Percentiles rank a stretch among this genome's conserved stretches.
Conservation (phyloP, 2,113 vertebrate species). For the Notarius lentiginosus region DNA sequence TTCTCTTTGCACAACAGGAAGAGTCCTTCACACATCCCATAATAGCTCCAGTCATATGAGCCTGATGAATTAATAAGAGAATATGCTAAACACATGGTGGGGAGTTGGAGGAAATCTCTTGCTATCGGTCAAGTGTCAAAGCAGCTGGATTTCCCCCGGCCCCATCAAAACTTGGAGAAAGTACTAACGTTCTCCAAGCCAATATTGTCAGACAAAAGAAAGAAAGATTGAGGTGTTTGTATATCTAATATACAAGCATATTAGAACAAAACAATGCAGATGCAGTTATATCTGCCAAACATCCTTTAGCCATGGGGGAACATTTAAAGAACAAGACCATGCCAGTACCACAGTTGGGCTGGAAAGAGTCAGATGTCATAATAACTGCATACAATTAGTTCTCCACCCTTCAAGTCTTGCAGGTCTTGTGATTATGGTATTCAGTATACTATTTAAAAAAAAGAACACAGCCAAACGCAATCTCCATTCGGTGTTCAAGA, state of each 20-base stretch:
- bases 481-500: not conserved
- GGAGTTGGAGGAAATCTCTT: slow-evolving; percentile 8
- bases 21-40: slow-evolving; percentile 18
- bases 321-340: not conserved
- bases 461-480: not conserved
- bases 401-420: not conserved
- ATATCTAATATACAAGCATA: not conserved
- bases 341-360: not conserved
- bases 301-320: slow-evolving; percentile 20
- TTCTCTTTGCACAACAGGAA: not conserved
- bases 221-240: not conserved
- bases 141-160: slow-evolving; percentile 16
- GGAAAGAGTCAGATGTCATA: slow-evolving; percentile 1
- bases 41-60: slow-evolving; percentile 12
- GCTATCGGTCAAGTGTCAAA: slow-evolving; percentile 37
- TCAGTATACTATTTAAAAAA: not conserved
- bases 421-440: not conserved
- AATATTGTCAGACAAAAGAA: not conserved
- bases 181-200: not conserved
- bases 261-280: not conserved
- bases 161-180: not conserved
- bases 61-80: slow-evolving; percentile 42
- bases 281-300: not conserved
- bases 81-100: slow-evolving; percentile 29
- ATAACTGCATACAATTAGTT: not conserved